Conservation (phyloP, 2,797 vertebrate genomes). For the Syngnathus acus region DNA sequence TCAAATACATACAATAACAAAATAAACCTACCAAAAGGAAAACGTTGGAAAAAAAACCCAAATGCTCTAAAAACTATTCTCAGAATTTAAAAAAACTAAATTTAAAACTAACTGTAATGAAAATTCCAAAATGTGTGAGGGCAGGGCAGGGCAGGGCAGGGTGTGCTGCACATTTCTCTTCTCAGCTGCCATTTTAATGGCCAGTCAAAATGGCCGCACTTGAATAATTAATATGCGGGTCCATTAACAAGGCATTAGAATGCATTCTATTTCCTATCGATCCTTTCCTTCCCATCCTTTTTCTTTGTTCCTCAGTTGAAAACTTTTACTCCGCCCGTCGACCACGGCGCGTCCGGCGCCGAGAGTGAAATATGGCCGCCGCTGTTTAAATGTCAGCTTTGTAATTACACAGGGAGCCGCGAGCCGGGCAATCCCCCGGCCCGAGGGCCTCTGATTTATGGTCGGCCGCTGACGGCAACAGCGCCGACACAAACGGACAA, state of each 20-base stretch:
- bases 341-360: slow-evolving; percentile 48
- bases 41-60: too few relatives aligned
- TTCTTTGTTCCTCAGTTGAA: slow-evolving; percentile 42
- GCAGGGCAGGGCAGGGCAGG: too few relatives aligned
- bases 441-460: slow-evolving; percentile 64
- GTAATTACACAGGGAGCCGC: slow-evolving; percentile 68
- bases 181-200: slow-evolving; percentile 74
- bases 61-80: too few relatives aligned
- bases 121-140: background rate
- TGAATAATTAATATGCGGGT: slow-evolving; percentile 79
- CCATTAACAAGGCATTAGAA: slow-evolving; percentile 82
- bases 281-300: slow-evolving; percentile 32
- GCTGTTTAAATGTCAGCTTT: slow-evolving; percentile 75
- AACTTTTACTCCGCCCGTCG: slow-evolving; percentile 63
- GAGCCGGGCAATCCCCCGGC: slow-evolving; percentile 50
- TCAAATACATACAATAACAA: too few relatives aligned
- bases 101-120: too few relatives aligned
- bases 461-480: slow-evolving; percentile 44
- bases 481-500: slow-evolving; percentile 42
- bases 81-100: too few relatives aligned
- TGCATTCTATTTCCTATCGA: slow-evolving; percentile 74
- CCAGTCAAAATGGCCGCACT: slow-evolving; percentile 73
- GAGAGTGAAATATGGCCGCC: slow-evolving; percentile 65
- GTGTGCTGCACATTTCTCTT: slow-evolving; percentile 65
- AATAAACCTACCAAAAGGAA: too few relatives aligned